Conservation (phyloP, 2,797 vertebrate species). For the Enteromius fasciolatus region DNA sequence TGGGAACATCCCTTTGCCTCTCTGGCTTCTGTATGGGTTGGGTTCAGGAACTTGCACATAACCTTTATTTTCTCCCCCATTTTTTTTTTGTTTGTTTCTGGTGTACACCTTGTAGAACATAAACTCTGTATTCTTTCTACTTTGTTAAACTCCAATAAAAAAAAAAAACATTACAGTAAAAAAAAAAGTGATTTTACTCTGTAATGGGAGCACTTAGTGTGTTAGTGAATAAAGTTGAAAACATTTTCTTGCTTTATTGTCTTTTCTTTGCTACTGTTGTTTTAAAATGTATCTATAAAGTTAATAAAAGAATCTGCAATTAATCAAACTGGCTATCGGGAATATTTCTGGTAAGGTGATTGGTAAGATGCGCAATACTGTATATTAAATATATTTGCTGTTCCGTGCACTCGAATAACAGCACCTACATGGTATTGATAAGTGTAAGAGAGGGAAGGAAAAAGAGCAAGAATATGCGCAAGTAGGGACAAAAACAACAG, state of each 20-base stretch:
- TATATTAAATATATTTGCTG: no score
- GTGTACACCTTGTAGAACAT: slow-evolving; percentile 76
- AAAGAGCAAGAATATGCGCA: no score
- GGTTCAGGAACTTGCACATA: slow-evolving; percentile 72
- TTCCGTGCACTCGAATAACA: no score
- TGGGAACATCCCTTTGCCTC: slow-evolving; percentile 56
- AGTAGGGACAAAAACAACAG: no score
- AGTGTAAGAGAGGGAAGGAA: no score
- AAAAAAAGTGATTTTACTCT: slow-evolving; percentile 72
- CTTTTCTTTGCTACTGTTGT: slow-evolving; percentile 24
- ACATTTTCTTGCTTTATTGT: slow-evolving; percentile 54
- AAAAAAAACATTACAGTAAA: slow-evolving; percentile 72
- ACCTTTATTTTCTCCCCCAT: slow-evolving; percentile 53
- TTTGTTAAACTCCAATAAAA: slow-evolving; percentile 76
- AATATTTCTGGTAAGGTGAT: not conserved
- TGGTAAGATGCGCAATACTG: not conserved
- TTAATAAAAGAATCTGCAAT: slow-evolving; percentile 23
- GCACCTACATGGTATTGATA: no score
- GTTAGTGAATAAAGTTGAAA: slow-evolving; percentile 84
- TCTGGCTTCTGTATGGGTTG: slow-evolving; percentile 63
- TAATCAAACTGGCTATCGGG: slow-evolving; percentile 2
- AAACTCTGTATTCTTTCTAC: slow-evolving; percentile 78
- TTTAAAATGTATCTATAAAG: slow-evolving; percentile 37
- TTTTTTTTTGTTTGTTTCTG: slow-evolving; percentile 65
- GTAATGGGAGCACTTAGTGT: slow-evolving; percentile 85